Evolutionary conservation across 2,888 invertebrate species (phyloP).

Genomic region (Anthophora plumipes): DNA sequence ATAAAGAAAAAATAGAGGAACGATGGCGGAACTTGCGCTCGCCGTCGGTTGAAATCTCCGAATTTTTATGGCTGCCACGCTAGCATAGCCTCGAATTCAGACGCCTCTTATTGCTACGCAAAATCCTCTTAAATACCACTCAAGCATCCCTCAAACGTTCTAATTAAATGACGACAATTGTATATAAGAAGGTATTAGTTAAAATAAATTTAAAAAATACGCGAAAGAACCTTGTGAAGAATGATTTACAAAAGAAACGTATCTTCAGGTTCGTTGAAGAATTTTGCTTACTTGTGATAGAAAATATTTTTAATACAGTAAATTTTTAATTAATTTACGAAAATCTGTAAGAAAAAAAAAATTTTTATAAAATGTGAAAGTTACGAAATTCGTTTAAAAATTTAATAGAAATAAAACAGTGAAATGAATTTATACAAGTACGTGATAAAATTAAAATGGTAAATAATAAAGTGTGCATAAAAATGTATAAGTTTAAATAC

Average conservation of each 20-base stretch:
- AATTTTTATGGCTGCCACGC: conserved; percentile 72
- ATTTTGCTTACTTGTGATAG: not conserved
- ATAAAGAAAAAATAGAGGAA: conserved; percentile 30
- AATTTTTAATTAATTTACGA: not conserved
- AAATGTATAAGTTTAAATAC: not conserved
- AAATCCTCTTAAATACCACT: not conserved
- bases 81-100: not conserved
- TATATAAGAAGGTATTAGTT: not conserved
- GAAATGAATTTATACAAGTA: not conserved
- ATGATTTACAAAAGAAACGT: not conserved
- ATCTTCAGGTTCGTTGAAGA: not conserved
- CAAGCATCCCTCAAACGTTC: not conserved
- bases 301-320: not conserved
- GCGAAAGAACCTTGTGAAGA: not conserved
- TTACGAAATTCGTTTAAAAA: not conserved
- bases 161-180: not conserved
- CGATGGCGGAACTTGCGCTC: conserved; percentile 57
- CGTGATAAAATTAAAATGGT: too few relatives aligned
- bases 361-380: not conserved
- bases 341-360: not conserved
- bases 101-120: not conserved
- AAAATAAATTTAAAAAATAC: not conserved
- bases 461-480: not conserved
- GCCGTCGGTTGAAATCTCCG: conserved; percentile 80
- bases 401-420: not conserved